Evolutionary conservation across 2,797 vertebrate species (phyloP), one percentile per base, ranked within the genome.

Genomic region (Sphenodon punctatus): DNA sequence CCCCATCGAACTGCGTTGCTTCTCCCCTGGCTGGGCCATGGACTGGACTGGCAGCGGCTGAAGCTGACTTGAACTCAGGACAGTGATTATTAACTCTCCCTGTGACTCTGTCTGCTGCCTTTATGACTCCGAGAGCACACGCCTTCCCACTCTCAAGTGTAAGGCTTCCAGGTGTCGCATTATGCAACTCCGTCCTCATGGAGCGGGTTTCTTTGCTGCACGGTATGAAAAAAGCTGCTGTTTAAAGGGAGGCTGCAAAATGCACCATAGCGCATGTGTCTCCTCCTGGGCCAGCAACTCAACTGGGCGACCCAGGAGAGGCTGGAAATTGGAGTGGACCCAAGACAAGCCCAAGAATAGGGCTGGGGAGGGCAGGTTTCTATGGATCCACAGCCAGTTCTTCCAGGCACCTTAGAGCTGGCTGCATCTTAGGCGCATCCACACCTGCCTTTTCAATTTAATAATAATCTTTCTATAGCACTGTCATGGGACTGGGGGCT

Each of bases 1-100:
- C 51, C 90, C 93, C 95, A 95, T 94, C 42, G 27, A 58, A 32
- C n/a, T 41, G 13, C 12, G 4, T 16, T 46, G 30, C 16, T 75
- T 3, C 58, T 69, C 23, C 45, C 3, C 48, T 1, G 2, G 25
- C 1, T 8, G 14, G 7, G 25, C 38, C 42, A 49, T 80, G 58
- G n/a, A 39, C n/a, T 7, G 27, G 8, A n/a, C 39, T 10, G n/a
- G 1, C 27, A 25, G 46, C n/a, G 1, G 1, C 51, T 41, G n/a
- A 23, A 11, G 30, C 11, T 36, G 49, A 36, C 16, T 53, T 42
- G 45, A 82, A 75, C 41, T 61, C 77, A 19, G 75, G 61, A 42
- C 67, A 51, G 59, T 14, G 17, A 32, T 53, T 23, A 27, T 23
- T 42, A 30, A 39, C 49, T 78, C 65, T 85, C 79, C 75, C 56